Conservation (phyloP, 2,888 invertebrate species). For the Netelia inedita region DNA sequence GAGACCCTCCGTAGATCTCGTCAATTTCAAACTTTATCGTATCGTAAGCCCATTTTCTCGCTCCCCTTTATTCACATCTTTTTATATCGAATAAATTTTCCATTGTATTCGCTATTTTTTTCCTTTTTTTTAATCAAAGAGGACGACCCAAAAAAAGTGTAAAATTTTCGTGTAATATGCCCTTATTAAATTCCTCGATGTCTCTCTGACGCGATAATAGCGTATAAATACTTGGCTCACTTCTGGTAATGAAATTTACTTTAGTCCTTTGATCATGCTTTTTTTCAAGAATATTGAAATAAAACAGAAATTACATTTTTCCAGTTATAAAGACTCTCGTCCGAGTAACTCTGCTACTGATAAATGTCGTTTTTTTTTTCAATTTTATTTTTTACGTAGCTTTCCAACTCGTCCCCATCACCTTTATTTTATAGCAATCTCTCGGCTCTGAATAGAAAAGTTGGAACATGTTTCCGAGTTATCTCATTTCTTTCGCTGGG, state of each 20-base stretch:
- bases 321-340: too few species aligned
- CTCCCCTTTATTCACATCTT: conserved; percentile 19
- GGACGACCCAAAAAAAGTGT: conserved; percentile 5
- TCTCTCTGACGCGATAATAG: neutral
- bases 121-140: conserved; percentile 38
- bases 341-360: neutral
- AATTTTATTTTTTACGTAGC: conserved; percentile 16
- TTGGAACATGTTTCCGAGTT: conserved; percentile 29
- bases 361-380: neutral
- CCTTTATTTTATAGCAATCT: conserved; percentile 48
- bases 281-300: neutral
- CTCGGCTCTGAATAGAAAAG: conserved; percentile 52
- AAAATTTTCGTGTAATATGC: neutral
- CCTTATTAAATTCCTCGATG: neutral
- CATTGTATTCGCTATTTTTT: conserved; percentile 19
- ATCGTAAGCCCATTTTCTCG: conserved; percentile 15
- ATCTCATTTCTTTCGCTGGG: conserved; percentile 16
- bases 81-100: conserved; percentile 43
- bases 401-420: conserved; percentile 1
- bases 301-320: too few species aligned
- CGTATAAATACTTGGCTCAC: neutral
- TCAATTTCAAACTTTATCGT: conserved; percentile 59
- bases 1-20: conserved; percentile 42
- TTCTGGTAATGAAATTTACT: neutral
- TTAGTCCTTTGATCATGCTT: neutral